phyloP scores from a whole-genome alignment of 2,113 vertebrate species.

The Otus sunia region DNA sequence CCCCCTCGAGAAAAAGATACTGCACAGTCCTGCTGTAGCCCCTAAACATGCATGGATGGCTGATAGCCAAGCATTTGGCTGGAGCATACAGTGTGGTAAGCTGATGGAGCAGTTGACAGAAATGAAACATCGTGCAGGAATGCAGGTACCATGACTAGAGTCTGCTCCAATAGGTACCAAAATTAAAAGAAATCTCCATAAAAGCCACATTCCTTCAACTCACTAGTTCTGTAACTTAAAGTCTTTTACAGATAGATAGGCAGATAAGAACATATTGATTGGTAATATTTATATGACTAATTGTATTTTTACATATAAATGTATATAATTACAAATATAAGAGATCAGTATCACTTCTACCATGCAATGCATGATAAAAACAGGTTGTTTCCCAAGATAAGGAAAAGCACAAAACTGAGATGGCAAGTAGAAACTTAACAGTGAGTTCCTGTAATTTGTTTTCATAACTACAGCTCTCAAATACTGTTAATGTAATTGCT shows the following conservation, averaged over 20 bases:
- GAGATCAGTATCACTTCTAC: not conserved
- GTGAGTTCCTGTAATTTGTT: not conserved
- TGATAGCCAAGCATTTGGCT: not conserved
- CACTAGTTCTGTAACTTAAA: not conserved
- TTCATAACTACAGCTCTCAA: not conserved
- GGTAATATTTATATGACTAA: not conserved
- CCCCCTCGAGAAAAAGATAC: not conserved
- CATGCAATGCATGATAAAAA: not conserved
- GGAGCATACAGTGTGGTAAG: not conserved
- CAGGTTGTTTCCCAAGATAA: not conserved
- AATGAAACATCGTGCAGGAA: not conserved
- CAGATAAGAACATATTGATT: not conserved
- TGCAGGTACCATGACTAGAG: not conserved
- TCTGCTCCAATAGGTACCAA: not conserved
- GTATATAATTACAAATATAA: not conserved
- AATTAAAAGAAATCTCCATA: not conserved
- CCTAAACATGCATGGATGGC: not conserved
- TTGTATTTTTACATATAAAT: not conserved
- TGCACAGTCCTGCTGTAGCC: not conserved
- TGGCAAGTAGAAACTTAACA: not conserved
- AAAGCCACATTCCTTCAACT: not conserved
- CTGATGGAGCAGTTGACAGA: not conserved
- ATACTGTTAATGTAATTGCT: not conserved
- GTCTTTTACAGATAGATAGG: not conserved
- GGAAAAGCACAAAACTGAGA: not conserved